Evolutionary conservation across 2,888 invertebrate species (phyloP).

Genomic region (Orgyia antiqua): DNA sequence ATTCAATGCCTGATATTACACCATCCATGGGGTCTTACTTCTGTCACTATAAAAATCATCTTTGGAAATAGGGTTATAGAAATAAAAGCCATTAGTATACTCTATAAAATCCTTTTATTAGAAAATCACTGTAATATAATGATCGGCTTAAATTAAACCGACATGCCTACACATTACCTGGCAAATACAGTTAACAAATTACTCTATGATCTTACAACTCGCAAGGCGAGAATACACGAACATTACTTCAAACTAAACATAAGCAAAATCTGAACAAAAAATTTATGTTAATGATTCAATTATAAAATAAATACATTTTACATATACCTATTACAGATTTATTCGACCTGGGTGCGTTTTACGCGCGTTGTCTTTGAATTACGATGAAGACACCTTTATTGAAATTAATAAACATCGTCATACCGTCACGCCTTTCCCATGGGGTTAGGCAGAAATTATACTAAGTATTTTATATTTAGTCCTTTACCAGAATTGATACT

Average conservation of each 20-base stretch:
- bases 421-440: too few relatives aligned
- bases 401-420: too few relatives aligned
- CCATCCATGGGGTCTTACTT: too few relatives aligned
- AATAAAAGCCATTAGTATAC: slow-evolving; percentile 37
- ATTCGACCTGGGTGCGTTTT: slow-evolving; percentile 35
- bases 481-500: too few relatives aligned
- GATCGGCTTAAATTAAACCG: slow-evolving; percentile 37
- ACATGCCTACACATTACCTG: slow-evolving; percentile 44
- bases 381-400: too few relatives aligned
- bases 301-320: slow-evolving; percentile 64
- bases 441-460: too few relatives aligned
- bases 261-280: slow-evolving; percentile 58
- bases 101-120: slow-evolving; percentile 74
- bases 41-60: too few relatives aligned
- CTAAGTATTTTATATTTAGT: too few relatives aligned
- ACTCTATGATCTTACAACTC: slow-evolving; percentile 47
- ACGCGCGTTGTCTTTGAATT: too few relatives aligned
- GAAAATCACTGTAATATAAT: slow-evolving; percentile 71
- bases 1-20: too few relatives aligned
- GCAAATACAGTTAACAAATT: slow-evolving; percentile 57
- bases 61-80: too few relatives aligned
- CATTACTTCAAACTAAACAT: slow-evolving; percentile 54
- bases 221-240: slow-evolving; percentile 44
- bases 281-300: slow-evolving; percentile 54
- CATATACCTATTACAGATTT: slow-evolving; percentile 38